Base-by-base conservation (phyloP, 2,113 vertebrate species). In the Siniperca chuatsi region DNA sequence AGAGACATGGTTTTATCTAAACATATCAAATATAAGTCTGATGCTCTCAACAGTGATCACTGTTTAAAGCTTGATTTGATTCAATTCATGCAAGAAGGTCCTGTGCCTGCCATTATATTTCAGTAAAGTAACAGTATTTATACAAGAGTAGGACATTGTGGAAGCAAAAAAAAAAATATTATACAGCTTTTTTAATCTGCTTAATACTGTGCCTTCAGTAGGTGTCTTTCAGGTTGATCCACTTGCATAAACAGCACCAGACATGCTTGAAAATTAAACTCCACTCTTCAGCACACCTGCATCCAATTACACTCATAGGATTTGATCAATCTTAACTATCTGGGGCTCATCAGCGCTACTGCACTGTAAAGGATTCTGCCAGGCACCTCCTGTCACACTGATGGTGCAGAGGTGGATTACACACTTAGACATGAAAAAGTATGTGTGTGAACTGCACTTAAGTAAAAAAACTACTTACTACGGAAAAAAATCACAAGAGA, bases 221-320 rank as follows among this genome's bases (percentile, higher is more conserved):
- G 48, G 18, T 58, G 50, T 77, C 55, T 80, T 76, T 76, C 29
- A 82, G 66, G 52, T 16, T 54, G 25, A 21, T 78, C 20, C 29
- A 25, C 13, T 75, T 2, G 1, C 42, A 65, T 20, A 65, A 68
- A 78, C 69, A 60, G 52, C 61, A 44, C 35, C 44, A 82, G 71
- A 78, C 48, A 25, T 4, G 72, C 72, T 58, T 33, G 40, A 61
- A 83, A 88, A 89, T 89, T 58, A 91, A 82, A 65, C 12, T 1
- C 58, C 58, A 52, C 52, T 89, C 62, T 70, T 82, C 64, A 65
- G 84, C 57, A 82, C 89, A 92, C 85, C 55, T 84, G 69, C 72
- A 94, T 76, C 90, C 89, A 81, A 92, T 92, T 89, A 92, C 69
- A 69, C 75, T 78, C 68, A 55, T 78, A 90, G 42, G 44, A 0